Conservation (phyloP, 2,797 vertebrate genomes). For the Dicrostonyx torquatus region DNA sequence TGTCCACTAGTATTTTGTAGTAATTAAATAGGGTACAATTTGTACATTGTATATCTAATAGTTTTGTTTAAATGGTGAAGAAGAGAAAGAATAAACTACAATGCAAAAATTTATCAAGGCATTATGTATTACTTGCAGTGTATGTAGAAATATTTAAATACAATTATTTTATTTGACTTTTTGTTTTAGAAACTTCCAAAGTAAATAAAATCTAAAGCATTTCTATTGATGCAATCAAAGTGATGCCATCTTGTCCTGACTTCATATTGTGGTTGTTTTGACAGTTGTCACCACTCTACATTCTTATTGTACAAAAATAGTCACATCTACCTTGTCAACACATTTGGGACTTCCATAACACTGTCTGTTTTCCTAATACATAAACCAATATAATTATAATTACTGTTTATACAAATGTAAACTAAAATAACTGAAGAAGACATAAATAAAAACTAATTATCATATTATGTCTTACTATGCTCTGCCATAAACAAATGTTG, state of each 20-base stretch:
- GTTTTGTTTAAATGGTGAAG: not conserved
- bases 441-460: too few relatives aligned
- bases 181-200: slow-evolving; percentile 12
- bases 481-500: not conserved
- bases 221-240: not conserved
- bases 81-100: not conserved
- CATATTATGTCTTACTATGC: not conserved
- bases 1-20: not conserved
- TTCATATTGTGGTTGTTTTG: not conserved
- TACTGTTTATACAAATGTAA: not conserved
- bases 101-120: not conserved
- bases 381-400: not conserved
- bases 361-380: not conserved
- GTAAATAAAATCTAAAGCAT: not conserved
- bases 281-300: not conserved
- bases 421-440: not conserved
- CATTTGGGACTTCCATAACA: not conserved
- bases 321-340: not conserved
- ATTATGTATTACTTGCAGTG: not conserved
- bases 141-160: not conserved
- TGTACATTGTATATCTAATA: not conserved
- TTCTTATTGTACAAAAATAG: not conserved
- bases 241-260: too few relatives aligned
- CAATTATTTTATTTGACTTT: slow-evolving; percentile 1
- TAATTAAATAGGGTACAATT: not conserved